phyloP scores from a whole-genome alignment of 2,888 invertebrate species.

The Archips crataeganus region DNA sequence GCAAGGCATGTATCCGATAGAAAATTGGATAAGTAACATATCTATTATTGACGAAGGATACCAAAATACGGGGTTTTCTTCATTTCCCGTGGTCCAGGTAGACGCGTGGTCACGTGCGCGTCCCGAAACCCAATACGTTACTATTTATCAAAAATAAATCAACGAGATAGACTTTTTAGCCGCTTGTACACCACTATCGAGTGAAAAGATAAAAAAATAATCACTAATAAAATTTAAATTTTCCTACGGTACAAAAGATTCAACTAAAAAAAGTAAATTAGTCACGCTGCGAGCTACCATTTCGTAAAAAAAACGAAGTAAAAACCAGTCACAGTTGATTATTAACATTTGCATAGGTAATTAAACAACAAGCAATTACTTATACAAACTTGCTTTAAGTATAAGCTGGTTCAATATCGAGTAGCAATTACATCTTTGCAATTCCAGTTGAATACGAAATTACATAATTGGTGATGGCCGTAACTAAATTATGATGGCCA shows the following conservation, averaged over 20 bases:
- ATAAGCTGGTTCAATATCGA: constrained; percentile 1
- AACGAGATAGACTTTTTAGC: not conserved
- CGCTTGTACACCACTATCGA: not conserved
- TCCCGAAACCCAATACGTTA: constrained; percentile 1
- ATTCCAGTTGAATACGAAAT: constrained; percentile 1
- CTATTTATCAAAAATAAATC: constrained; percentile 7
- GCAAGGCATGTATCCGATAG: constrained; percentile 53
- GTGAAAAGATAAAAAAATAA: not conserved
- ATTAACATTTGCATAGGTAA: constrained; percentile 8
- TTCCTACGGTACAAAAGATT: not conserved
- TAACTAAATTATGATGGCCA: constrained; percentile 15
- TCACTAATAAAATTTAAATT: not conserved
- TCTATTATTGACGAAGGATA: constrained; percentile 66
- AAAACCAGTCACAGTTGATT: not conserved
- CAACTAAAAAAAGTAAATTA: not conserved
- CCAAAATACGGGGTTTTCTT: constrained; percentile 33
- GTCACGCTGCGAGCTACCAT: not conserved
- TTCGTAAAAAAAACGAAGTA: not conserved
- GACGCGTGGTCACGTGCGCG: constrained; percentile 28
- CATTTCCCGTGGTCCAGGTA: constrained; percentile 23
- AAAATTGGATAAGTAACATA: constrained; percentile 66
- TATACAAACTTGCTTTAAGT: constrained; percentile 6
- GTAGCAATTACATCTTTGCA: constrained; percentile 1
- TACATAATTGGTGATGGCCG: constrained; percentile 4
- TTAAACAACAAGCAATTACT: constrained; percentile 15